These are phyloP conservation scores for Hofmannophila pseudospretella DNA, from an alignment of 2,888 invertebrate species.

Conservation along the genomic window DNA sequence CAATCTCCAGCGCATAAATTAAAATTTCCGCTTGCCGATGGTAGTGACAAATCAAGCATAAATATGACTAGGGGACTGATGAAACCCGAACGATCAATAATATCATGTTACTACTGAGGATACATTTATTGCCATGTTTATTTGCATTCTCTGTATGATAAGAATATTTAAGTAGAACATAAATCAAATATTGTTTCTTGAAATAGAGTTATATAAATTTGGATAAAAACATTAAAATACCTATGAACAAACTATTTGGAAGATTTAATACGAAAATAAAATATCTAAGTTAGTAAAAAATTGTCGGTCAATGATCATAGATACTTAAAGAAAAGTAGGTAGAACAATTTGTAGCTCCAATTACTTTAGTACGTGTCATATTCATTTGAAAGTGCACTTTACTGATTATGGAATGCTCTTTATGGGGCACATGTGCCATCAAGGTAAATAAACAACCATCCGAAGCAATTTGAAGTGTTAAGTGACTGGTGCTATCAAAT, in stretches of 20 bases:
- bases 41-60: constrained; percentile 64
- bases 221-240: no score
- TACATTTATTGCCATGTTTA: constrained; percentile 18
- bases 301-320: no score
- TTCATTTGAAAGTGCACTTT: constrained; percentile 70
- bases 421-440: constrained; percentile 57
- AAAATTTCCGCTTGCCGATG: constrained; percentile 71
- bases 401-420: constrained; percentile 73
- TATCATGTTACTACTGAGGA: constrained; percentile 33
- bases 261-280: no score
- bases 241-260: no score
- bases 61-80: constrained; percentile 56
- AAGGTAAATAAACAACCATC: constrained; percentile 71
- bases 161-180: constrained; percentile 6
- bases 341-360: constrained; percentile 29
- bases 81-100: constrained; percentile 35
- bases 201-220: constrained; percentile 1
- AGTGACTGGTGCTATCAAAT: constrained; percentile 75
- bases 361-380: constrained; percentile 66
- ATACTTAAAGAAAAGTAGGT: no score
- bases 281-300: no score
- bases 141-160: constrained; percentile 16
- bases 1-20: constrained; percentile 71
- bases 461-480: constrained; percentile 72
- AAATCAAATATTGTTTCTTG: constrained; percentile 5